Conservation (phyloP, 2,113 vertebrate genomes). For the Lathamus discolor region DNA sequence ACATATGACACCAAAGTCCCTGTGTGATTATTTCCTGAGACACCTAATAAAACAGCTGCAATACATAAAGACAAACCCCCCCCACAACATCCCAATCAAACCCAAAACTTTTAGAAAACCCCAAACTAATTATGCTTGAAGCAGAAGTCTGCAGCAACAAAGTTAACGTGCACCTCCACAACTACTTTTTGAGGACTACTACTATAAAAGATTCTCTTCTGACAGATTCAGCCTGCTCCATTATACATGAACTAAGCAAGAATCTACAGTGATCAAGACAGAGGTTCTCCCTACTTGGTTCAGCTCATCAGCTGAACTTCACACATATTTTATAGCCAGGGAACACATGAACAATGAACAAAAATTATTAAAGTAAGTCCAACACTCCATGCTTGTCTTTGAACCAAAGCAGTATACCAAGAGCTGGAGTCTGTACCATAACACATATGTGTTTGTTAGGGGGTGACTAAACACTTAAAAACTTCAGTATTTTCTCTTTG, state of each 20-base stretch:
- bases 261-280: background rate
- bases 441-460: background rate
- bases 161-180: background rate
- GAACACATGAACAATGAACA: background rate
- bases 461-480: background rate
- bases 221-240: background rate
- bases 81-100: background rate
- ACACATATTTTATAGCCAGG: background rate
- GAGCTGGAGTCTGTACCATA: background rate
- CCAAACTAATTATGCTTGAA: background rate
- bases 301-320: background rate
- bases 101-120: rapidly evolving
- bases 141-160: background rate
- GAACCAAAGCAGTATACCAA: background rate
- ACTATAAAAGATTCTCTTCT: background rate
- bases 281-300: background rate
- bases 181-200: background rate
- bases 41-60: background rate
- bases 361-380: background rate
- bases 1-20: background rate
- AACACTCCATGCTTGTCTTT: background rate
- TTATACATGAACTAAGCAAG: background rate
- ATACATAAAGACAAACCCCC: background rate
- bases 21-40: background rate
- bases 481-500: background rate